Percentiles rank a stretch among this genome's conserved stretches.
Evolutionary conservation across 1,140 invertebrate species (phyloP).

Genomic region (Drosophila repletoides): DNA sequence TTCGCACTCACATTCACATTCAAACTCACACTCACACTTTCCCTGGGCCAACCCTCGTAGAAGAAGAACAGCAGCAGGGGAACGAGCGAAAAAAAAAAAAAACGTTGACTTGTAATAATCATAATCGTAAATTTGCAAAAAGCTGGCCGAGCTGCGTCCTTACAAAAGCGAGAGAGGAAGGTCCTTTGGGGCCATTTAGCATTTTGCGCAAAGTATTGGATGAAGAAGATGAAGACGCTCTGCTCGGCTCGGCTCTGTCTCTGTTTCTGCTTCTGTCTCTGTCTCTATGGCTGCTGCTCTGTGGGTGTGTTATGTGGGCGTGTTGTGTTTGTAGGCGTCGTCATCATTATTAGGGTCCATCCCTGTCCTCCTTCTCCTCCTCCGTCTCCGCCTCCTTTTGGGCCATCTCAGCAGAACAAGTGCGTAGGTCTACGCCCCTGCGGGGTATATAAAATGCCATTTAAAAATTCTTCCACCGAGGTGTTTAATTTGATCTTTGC

Average conservation of each 20-base stretch:
- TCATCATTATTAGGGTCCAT: slow-evolving; percentile 71
- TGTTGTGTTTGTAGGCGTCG: slow-evolving; percentile 64
- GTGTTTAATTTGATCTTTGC: not conserved
- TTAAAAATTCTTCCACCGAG: slow-evolving; percentile 14
- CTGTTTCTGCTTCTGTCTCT: too few relatives aligned
- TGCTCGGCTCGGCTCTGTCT: too few relatives aligned
- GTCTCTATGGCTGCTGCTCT: too few relatives aligned
- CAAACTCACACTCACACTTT: slow-evolving; percentile 18
- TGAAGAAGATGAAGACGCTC: slow-evolving; percentile 7
- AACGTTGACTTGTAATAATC: slow-evolving; percentile 81
- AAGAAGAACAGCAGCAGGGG: not conserved
- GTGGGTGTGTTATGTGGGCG: slow-evolving; percentile 12
- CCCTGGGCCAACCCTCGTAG: slow-evolving; percentile 32
- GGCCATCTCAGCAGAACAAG: slow-evolving; percentile 16
- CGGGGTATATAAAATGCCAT: slow-evolving; percentile 7
- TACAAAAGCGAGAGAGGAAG: slow-evolving; percentile 12
- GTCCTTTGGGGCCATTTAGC: slow-evolving; percentile 78
- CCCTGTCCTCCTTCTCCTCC: too few relatives aligned
- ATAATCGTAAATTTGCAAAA: slow-evolving; percentile 82
- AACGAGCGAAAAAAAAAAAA: slow-evolving; percentile 10
- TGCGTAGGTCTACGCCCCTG: slow-evolving; percentile 19
- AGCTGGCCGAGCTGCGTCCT: slow-evolving; percentile 56
- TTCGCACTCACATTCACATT: slow-evolving; percentile 11
- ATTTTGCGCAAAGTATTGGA: slow-evolving; percentile 54
- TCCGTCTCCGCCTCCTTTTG: slow-evolving; percentile 51